These are phyloP conservation scores for Thymelicus sylvestris DNA, from an alignment of 2,888 invertebrate genomes.

Conservation along the genomic window DNA sequence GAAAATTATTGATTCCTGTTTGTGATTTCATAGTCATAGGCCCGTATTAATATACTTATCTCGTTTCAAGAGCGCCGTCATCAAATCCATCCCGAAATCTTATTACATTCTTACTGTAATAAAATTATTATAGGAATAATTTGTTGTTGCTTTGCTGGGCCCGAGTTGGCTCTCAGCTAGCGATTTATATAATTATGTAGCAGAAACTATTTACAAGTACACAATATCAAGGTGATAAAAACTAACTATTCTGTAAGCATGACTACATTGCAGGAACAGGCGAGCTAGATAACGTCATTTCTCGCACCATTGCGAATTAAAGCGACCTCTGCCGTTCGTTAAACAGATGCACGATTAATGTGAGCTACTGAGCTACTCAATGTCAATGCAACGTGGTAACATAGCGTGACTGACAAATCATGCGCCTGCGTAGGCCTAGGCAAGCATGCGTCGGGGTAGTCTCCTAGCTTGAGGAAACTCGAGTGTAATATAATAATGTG, in stretches of 20 bases:
- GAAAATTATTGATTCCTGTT: too few species aligned
- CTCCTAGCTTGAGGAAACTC: background rate
- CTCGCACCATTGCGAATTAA: conserved; percentile 25
- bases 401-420: background rate
- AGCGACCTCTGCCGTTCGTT: conserved; percentile 26
- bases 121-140: too few species aligned
- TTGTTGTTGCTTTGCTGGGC: too few species aligned
- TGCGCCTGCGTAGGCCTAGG: background rate
- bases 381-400: conserved; percentile 18
- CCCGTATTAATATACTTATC: too few species aligned
- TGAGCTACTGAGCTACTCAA: conserved; percentile 12
- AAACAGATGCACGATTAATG: conserved; percentile 23
- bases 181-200: too few species aligned
- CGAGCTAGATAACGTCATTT: conserved; percentile 17
- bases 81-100: too few species aligned
- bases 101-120: too few species aligned
- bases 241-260: background rate
- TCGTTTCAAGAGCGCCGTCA: too few species aligned
- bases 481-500: too few species aligned
- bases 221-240: background rate
- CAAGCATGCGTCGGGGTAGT: background rate
- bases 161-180: too few species aligned
- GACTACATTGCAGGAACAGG: conserved; percentile 22
- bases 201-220: background rate
- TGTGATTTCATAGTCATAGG: too few species aligned